Evolutionary conservation across 2,113 vertebrate species (phyloP).

Genomic region (Heterochromis multidens): DNA sequence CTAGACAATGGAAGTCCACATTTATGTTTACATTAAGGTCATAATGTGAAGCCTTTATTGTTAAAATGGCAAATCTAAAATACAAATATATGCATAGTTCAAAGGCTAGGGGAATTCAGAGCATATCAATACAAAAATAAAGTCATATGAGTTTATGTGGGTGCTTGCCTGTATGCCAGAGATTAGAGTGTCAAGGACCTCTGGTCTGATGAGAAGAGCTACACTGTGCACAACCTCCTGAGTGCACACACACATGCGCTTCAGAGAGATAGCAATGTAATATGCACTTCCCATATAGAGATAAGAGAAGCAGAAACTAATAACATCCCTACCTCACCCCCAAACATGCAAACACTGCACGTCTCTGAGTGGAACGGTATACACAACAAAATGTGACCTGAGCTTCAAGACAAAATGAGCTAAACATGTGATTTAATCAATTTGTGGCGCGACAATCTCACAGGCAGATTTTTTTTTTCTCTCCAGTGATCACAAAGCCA

Average conservation of each 20-base stretch:
- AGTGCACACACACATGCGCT: not conserved
- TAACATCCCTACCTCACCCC: not conserved
- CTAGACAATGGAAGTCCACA: not conserved
- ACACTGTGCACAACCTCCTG: not conserved
- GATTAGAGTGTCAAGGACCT: conserved; percentile 10
- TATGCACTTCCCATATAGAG: conserved; percentile 13
- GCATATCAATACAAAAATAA: not conserved
- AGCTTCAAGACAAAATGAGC: conserved; percentile 7
- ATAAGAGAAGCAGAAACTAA: conserved; percentile 31
- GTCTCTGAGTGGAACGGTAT: not conserved
- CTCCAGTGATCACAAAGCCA: not conserved
- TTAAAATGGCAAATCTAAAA: not conserved
- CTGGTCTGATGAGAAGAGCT: conserved; percentile 17
- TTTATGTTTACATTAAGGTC: not conserved
- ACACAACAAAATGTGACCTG: not conserved
- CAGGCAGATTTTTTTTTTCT: not conserved
- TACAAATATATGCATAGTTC: not conserved
- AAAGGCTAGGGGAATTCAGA: not conserved
- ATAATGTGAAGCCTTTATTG: not conserved
- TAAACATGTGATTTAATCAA: conserved; percentile 30
- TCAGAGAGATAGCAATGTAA: not conserved
- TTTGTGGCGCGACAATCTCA: not conserved
- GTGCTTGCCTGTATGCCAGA: not conserved
- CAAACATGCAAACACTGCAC: not conserved
- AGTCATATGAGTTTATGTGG: not conserved